Percentiles rank a stretch among this genome's conserved stretches.
Evolutionary conservation across 2,888 invertebrate genomes (phyloP).

Genomic region (Kuschelorhynchus macadamiae): DNA sequence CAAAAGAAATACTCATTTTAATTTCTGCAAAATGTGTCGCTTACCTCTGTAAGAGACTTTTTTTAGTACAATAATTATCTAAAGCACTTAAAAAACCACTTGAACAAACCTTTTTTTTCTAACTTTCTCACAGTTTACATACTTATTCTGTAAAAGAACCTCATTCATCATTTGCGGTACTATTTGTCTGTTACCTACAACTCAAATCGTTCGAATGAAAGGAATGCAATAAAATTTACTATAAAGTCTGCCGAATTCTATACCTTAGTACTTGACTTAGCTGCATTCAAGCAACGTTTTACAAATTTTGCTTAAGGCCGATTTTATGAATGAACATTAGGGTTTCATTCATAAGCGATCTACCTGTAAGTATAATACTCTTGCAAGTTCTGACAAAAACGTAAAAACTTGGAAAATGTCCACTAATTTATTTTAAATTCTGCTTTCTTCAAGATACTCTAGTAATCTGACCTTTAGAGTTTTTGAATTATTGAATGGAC

Average conservation of each 20-base stretch:
- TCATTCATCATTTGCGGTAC: conserved; percentile 41
- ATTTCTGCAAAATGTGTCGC: conserved; percentile 32
- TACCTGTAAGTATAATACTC: conserved; percentile 46
- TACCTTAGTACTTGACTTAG: conserved; percentile 54
- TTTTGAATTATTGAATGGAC: conserved; percentile 45
- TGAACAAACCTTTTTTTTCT: conserved; percentile 31
- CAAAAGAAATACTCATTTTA: too few relatives aligned
- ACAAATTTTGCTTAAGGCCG: conserved; percentile 48
- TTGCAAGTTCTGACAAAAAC: conserved; percentile 33
- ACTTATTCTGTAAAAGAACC: conserved; percentile 41
- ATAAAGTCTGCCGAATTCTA: conserved; percentile 52
- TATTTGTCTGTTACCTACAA: conserved; percentile 29
- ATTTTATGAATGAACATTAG: conserved; percentile 51
- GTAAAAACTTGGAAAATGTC: conserved; percentile 45
- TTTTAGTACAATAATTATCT: conserved; percentile 34
- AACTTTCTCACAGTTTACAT: conserved; percentile 53
- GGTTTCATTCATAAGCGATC: conserved; percentile 35
- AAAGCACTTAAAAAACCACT: conserved; percentile 45
- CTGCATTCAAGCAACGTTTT: conserved; percentile 49
- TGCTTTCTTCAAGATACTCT: conserved; percentile 50
- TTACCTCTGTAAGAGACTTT: conserved; percentile 27
- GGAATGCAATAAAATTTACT: conserved; percentile 42
- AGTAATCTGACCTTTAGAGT: conserved; percentile 31
- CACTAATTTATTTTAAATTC: conserved; percentile 57
- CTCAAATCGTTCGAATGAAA: conserved; percentile 22